phyloP scores from a whole-genome alignment of 2,888 invertebrate genomes.

The Apeira syringaria region DNA sequence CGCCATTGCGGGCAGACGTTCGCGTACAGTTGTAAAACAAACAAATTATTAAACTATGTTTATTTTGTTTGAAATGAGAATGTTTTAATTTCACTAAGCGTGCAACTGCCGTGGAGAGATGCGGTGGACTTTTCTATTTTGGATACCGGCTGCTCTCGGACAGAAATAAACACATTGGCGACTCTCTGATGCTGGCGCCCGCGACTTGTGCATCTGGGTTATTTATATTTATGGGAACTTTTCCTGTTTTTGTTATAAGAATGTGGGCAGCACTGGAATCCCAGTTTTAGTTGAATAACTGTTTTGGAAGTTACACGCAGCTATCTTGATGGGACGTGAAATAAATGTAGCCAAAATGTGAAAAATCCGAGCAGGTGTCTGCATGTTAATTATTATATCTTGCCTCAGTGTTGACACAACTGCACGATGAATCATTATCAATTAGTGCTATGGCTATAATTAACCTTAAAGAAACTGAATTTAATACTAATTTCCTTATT shows the following conservation, averaged over 20 bases:
- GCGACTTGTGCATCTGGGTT: slow-evolving; percentile 50
- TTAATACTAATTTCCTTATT: too few species aligned
- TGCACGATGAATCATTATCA: too few species aligned
- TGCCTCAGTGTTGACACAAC: too few species aligned
- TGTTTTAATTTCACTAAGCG: slow-evolving; percentile 47
- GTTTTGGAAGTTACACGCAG: too few species aligned
- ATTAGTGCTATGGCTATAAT: too few species aligned
- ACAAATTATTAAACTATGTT: slow-evolving; percentile 30
- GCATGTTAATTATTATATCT: too few species aligned
- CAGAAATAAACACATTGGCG: slow-evolving; percentile 75
- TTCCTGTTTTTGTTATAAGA: slow-evolving; percentile 17
- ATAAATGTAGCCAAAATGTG: too few species aligned
- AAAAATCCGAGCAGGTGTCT: too few species aligned
- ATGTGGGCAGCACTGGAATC: slow-evolving; percentile 19
- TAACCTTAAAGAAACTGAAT: too few species aligned
- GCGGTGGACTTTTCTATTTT: slow-evolving; percentile 79
- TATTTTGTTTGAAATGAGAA: slow-evolving; percentile 20
- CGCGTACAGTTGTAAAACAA: slow-evolving; percentile 15
- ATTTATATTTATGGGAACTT: slow-evolving; percentile 39
- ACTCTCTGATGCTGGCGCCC: slow-evolving; percentile 51
- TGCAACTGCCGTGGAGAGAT: slow-evolving; percentile 61
- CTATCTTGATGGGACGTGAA: background rate
- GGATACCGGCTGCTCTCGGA: slow-evolving; percentile 60
- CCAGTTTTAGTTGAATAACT: slow-evolving; percentile 16
- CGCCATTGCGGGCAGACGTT: slow-evolving; percentile 53